These are phyloP conservation scores for Thrips palmi DNA, from an alignment of 1,140 invertebrate species.

Conservation along the genomic window DNA sequence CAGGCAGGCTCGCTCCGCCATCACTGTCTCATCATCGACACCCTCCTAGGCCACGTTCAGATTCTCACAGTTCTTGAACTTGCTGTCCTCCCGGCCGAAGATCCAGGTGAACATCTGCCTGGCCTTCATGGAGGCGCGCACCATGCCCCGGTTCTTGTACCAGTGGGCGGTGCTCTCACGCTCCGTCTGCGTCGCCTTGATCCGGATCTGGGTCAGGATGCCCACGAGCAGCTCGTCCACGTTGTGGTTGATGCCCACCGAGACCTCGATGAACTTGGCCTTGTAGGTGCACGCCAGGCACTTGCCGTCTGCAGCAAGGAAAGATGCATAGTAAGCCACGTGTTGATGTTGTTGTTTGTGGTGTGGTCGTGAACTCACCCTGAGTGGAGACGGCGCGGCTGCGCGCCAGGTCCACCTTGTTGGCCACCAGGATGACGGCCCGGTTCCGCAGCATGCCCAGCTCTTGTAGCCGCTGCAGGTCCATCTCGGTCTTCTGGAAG, in stretches of 20 bases:
- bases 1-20: no score
- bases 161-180: conserved; percentile 41
- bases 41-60: no score
- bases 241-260: conserved; percentile 79
- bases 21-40: no score
- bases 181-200: conserved; percentile 48
- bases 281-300: conserved; percentile 68
- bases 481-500: conserved; percentile 62
- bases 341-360: background rate
- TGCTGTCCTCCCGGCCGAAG: conserved; percentile 73
- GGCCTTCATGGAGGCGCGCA: conserved; percentile 71
- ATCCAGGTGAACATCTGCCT: conserved; percentile 78
- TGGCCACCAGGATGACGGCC: conserved; percentile 76
- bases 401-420: conserved; percentile 88
- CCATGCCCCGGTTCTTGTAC: conserved; percentile 65
- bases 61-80: conserved; percentile 82
- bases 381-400: conserved; percentile 72
- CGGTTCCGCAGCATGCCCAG: conserved; percentile 49
- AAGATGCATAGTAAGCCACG: background rate
- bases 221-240: conserved; percentile 73
- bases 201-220: conserved; percentile 58
- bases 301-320: conserved; percentile 51
- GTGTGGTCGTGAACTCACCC: conserved; percentile 35
- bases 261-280: conserved; percentile 76
- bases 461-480: conserved; percentile 52